Evolutionary conservation across 1,140 invertebrate species (phyloP), one percentile per base, ranked within the genome.

Genomic region (Drosophila leontia): DNA sequence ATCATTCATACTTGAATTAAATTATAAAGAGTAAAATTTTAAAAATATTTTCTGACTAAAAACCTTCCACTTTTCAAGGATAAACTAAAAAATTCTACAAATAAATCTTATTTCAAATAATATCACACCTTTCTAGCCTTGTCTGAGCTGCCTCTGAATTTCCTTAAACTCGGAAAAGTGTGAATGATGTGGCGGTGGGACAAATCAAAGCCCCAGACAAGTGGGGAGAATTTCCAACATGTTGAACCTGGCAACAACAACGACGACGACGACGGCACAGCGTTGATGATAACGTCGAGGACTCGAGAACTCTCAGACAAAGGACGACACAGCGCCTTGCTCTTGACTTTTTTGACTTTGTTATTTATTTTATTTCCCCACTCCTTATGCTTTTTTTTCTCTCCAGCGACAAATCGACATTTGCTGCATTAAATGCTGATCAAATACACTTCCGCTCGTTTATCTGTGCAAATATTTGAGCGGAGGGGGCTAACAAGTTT

Each of bases 381-480:
- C 17, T 23, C 34, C 23, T 39, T 34, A 42, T 62, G 60, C 15
- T 60, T 57, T 50, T 45, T 23, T 23, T 23, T 23, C 23, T 23
- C 39, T 37, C 13, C 75, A 65, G 62, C 75, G 81, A 80, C 72
- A 86, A 87, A 87, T 86, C 82, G 75, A 71, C 83, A 86, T 86
- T 86, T 80, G 82, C 69, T 77, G 79, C 82, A 70, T 86, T 87
- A 80, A 87, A 86, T 82, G 79, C 76, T 87, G 83, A 87, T 87
- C 83, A 87, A 87, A 87, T 78, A 75, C 74, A 75, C 80, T 81
- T 87, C 84, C 81, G 81, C 85, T 88, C 86, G 86, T 91, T 91
- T 91, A 88, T 91, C 84, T 91, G 79, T 64, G 82, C 72, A 88
- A 91, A 91, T 91, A 91, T 88, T 82, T 88, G 67, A 86, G 78